Conservation (phyloP, 2,113 vertebrate species). For the Gopherus flavomarginatus region DNA sequence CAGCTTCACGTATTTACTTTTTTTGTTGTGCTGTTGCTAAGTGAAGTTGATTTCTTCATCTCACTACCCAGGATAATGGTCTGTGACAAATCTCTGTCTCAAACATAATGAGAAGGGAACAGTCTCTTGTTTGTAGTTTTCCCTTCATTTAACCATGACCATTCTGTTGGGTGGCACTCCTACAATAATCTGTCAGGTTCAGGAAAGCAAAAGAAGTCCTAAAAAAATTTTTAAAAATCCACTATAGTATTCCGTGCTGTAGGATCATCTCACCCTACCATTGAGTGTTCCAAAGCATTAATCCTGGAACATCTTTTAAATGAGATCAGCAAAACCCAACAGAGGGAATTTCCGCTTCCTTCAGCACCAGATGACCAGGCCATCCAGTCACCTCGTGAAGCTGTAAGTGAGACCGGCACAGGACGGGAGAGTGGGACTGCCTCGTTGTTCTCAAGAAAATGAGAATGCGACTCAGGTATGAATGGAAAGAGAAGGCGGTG, state of each 20-base stretch:
- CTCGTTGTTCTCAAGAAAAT: neutral
- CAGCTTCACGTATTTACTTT: slow-evolving; percentile 66
- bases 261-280: neutral
- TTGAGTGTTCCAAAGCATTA: neutral
- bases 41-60: slow-evolving; percentile 68
- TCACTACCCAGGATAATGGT: slow-evolving; percentile 60
- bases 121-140: slow-evolving; percentile 53
- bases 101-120: slow-evolving; percentile 42
- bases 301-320: neutral
- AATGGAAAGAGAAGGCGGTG: neutral
- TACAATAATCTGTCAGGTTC: neutral
- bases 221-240: neutral
- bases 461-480: neutral
- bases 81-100: slow-evolving; percentile 59
- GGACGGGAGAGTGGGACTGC: neutral
- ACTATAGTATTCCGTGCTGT: neutral
- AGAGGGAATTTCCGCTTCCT: neutral
- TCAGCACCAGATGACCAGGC: neutral
- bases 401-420: neutral
- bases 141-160: neutral
- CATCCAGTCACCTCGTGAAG: neutral
- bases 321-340: neutral
- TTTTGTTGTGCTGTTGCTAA: slow-evolving; percentile 61
- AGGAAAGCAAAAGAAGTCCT: neutral
- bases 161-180: neutral